Evolutionary conservation across 1,140 invertebrate genomes (phyloP).

Genomic region (Dendrolimus kikuchii): DNA sequence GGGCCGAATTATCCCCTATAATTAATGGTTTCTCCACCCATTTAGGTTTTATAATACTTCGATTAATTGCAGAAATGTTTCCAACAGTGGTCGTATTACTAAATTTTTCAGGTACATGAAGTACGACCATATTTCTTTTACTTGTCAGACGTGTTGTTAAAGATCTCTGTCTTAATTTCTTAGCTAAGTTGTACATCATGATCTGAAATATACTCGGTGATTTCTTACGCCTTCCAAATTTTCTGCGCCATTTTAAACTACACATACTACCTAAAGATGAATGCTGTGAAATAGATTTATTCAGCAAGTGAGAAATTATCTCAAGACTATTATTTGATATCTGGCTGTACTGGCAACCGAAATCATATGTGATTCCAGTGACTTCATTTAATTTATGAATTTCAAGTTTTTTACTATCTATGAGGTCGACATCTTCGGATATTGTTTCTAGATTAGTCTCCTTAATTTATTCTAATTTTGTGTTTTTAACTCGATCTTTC

Average conservation of each 20-base stretch:
- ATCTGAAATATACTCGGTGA: conserved; percentile 12
- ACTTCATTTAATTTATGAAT: not conserved
- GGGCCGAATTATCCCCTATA: conserved; percentile 14
- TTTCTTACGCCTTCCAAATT: conserved; percentile 12
- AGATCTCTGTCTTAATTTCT: conserved; percentile 22
- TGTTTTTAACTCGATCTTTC: no score
- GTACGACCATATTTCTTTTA: conserved; percentile 21
- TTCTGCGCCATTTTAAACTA: conserved; percentile 15
- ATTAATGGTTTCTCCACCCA: conserved; percentile 19
- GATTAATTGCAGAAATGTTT: conserved; percentile 6
- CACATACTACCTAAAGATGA: conserved; percentile 20
- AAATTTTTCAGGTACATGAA: conserved; percentile 21
- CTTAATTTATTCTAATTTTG: no score
- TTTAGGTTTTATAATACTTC: conserved; percentile 7
- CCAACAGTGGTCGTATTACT: conserved; percentile 11
- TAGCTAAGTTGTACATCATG: conserved; percentile 19
- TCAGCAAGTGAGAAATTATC: conserved; percentile 26
- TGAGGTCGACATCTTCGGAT: no score
- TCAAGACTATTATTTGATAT: conserved; percentile 29
- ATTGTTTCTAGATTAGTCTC: no score
- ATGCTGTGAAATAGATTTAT: conserved; percentile 20
- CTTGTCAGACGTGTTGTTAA: conserved; percentile 6
- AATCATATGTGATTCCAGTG: conserved; percentile 10
- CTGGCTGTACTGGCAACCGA: conserved; percentile 19
- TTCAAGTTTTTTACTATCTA: not conserved